These are phyloP conservation scores for Chloroclystis v-ata DNA, from an alignment of 2,888 invertebrate species.

Conservation along the genomic window DNA sequence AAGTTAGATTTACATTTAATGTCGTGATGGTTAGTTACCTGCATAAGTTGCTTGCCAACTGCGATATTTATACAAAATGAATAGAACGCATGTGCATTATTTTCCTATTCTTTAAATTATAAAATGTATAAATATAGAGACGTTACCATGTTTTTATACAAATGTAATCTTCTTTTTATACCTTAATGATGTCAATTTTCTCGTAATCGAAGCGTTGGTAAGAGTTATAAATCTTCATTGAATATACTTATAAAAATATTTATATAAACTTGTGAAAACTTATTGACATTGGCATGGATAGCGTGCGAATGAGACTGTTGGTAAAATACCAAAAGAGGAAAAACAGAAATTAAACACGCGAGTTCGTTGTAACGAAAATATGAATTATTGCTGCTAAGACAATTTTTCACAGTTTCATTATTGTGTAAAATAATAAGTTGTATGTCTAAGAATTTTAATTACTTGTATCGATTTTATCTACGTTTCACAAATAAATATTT, in stretches of 20 bases:
- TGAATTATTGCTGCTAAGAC: constrained; percentile 64
- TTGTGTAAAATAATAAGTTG: constrained; percentile 70
- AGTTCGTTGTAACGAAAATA: constrained; percentile 52
- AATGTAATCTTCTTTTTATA: constrained; percentile 62
- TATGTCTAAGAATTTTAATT: constrained; percentile 75
- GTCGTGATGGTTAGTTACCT: constrained; percentile 28
- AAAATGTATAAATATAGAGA: constrained; percentile 38
- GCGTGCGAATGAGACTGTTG: constrained; percentile 63
- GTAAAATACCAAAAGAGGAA: constrained; percentile 33
- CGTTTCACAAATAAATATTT: constrained; percentile 78
- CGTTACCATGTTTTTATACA: constrained; percentile 61
- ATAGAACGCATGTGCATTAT: constrained; percentile 52
- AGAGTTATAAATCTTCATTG: constrained; percentile 41
- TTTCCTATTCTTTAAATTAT: constrained; percentile 49
- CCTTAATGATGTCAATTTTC: constrained; percentile 68
- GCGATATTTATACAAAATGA: constrained; percentile 39
- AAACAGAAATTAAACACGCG: constrained; percentile 50
- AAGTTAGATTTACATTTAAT: constrained; percentile 27
- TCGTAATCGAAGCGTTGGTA: constrained; percentile 62
- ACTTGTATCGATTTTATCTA: constrained; percentile 78
- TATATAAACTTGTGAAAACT: constrained; percentile 38
- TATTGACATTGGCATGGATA: constrained; percentile 52
- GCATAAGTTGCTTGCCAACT: constrained; percentile 33
- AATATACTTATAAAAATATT: constrained; percentile 15
- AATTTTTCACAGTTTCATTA: constrained; percentile 72